Percentiles rank a stretch among this genome's conserved stretches.
Conservation (phyloP, 1,140 invertebrate genomes). For the Diabrotica virgifera region DNA sequence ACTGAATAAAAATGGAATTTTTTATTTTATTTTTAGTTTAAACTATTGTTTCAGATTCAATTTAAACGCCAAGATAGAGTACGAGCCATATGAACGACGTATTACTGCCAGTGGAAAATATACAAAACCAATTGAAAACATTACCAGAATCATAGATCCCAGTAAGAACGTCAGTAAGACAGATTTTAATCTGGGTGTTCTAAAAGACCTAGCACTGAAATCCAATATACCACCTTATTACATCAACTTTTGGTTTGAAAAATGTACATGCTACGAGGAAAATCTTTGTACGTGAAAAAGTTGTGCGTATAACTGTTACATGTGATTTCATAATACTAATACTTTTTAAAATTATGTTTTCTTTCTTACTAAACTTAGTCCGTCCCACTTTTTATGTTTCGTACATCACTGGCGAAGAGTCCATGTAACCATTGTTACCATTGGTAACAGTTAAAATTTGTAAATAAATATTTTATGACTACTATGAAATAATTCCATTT, state of each 20-base stretch:
- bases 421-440: too few species aligned
- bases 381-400: too few species aligned
- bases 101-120: constrained; percentile 17
- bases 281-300: not conserved
- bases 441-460: too few species aligned
- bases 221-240: constrained; percentile 23
- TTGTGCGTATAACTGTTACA: too few species aligned
- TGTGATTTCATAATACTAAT: too few species aligned
- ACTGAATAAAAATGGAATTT: too few species aligned
- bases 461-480: too few species aligned
- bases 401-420: too few species aligned
- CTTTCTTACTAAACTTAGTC: too few species aligned
- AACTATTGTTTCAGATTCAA: constrained; percentile 25
- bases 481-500: too few species aligned
- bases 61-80: constrained; percentile 18
- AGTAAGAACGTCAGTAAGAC: constrained; percentile 25
- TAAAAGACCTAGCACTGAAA: constrained; percentile 21
- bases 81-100: constrained; percentile 22
- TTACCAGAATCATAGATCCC: constrained; percentile 23
- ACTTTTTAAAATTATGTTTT: too few species aligned
- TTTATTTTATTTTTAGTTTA: too few species aligned
- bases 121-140: constrained; percentile 6
- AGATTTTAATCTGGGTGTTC: constrained; percentile 24
- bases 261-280: not conserved
- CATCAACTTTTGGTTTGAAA: constrained; percentile 18